Conservation (phyloP, 2,113 vertebrate species). For the Accipiter cooperii region DNA sequence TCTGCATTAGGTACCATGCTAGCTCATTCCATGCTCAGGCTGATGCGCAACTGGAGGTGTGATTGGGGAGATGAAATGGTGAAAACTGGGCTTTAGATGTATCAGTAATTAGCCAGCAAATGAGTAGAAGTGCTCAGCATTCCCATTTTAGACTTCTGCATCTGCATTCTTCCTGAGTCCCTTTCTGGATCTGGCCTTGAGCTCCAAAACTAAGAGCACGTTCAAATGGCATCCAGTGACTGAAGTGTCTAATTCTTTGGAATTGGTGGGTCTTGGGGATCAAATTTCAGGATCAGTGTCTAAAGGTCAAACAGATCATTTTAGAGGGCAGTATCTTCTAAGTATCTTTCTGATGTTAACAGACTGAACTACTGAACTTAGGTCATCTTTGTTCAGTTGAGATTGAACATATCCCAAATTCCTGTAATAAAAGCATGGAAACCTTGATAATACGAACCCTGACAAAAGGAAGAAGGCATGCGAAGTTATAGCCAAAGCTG, state of each 20-base stretch:
- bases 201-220: neutral
- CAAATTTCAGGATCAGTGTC: neutral
- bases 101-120: neutral
- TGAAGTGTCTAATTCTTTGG: neutral
- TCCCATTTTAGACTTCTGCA: neutral
- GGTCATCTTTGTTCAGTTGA: neutral
- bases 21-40: neutral
- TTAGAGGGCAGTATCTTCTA: neutral
- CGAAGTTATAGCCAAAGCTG: neutral
- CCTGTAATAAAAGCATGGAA: neutral
- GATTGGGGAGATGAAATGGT: neutral
- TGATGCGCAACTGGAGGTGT: rapidly evolving
- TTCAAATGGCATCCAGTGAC: neutral
- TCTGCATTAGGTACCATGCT: neutral
- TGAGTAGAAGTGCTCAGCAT: neutral
- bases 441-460: neutral
- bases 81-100: neutral
- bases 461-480: neutral
- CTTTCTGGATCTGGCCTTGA: constrained; percentile 2
- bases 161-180: neutral
- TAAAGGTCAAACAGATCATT: neutral
- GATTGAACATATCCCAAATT: neutral
- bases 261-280: neutral
- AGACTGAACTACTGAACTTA: neutral
- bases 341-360: neutral